Base-by-base conservation (phyloP, 2,113 vertebrate genomes). In the Archocentrus centrarchus region DNA sequence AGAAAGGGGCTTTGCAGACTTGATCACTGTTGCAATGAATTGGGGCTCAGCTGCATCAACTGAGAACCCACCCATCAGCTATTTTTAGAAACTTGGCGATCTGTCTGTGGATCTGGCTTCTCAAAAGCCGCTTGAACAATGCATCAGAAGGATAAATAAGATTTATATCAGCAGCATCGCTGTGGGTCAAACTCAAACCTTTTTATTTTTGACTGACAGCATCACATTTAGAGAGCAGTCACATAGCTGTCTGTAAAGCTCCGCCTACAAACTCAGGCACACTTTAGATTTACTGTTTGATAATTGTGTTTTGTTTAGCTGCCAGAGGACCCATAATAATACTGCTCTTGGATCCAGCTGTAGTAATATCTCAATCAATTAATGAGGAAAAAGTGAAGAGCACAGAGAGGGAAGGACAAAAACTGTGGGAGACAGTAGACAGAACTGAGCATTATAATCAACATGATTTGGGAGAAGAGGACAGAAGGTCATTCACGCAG, bases 31-130 rank as follows among this genome's bases (percentile, higher is more conserved):
- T 50, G 6, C 5, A 3, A 22, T 4, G 6, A 87, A 83, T 3
- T 22, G 47, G 59, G 73, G 80, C 18, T 89, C 81, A 59, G 61
- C 61, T 4, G 1, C 37, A 47, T 35, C 24, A 57, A 70, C 57
- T 68, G 22, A 75, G 76, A 58, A 59, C 39, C 50, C 59, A 10
- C 1, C 47, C 66, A 68, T 3, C 66, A 66, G 83, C 68, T 92
- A 84, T 91, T 93, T 61, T 82, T 89, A 77, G 90, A 88, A 86
- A 87, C 22, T 4, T 32, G 62, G 53, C 63, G 75, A 87, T 80
- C 50, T 78, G 63, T 39, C 53, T 75, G 58, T 6, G 24, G n/a
- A 77, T 50, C 41, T 5, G 59, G 55, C 22, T 47, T 77, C 73
- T 61, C 55, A 60, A 24, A 81, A 60, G 41, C 59, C 76, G 58